Evolutionary conservation across 1,140 invertebrate genomes (phyloP).

Genomic region (Theocolax elegans): DNA sequence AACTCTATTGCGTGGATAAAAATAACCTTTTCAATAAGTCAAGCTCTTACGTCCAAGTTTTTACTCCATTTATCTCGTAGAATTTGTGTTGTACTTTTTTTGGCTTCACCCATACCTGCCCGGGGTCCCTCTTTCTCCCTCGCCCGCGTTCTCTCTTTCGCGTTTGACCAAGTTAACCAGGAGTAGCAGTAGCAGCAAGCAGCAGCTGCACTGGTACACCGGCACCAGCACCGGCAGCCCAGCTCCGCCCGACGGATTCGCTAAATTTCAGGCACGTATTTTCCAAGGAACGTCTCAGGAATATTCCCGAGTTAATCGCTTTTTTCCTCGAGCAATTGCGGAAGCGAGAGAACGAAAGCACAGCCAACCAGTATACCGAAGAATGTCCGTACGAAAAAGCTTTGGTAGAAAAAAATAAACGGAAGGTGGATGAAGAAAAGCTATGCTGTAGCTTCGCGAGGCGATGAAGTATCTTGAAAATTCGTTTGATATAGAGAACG

Average conservation of each 20-base stretch:
- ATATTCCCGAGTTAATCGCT: conserved; percentile 37
- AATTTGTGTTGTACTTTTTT: no score
- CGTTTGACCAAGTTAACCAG: not conserved
- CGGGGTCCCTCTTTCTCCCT: no score
- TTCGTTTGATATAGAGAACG: not conserved
- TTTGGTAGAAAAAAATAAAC: not conserved
- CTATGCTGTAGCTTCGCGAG: no score
- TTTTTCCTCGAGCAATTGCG: conserved; percentile 20
- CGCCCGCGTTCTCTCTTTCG: not conserved
- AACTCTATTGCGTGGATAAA: no score
- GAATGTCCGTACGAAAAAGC: not conserved
- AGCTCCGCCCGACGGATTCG: not conserved
- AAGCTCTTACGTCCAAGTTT: no score
- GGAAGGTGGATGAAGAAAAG: not conserved
- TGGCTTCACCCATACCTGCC: no score
- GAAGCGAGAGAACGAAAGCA: not conserved
- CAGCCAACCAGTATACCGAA: no score
- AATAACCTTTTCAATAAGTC: no score
- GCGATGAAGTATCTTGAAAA: not conserved
- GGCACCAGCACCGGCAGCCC: no score
- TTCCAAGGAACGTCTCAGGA: conserved; percentile 27
- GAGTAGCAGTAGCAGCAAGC: not conserved
- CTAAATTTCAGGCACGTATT: conserved; percentile 40
- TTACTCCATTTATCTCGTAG: no score
- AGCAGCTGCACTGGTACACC: no score